Conservation (phyloP, 2,888 invertebrate species). For the Melitaea athalia region DNA sequence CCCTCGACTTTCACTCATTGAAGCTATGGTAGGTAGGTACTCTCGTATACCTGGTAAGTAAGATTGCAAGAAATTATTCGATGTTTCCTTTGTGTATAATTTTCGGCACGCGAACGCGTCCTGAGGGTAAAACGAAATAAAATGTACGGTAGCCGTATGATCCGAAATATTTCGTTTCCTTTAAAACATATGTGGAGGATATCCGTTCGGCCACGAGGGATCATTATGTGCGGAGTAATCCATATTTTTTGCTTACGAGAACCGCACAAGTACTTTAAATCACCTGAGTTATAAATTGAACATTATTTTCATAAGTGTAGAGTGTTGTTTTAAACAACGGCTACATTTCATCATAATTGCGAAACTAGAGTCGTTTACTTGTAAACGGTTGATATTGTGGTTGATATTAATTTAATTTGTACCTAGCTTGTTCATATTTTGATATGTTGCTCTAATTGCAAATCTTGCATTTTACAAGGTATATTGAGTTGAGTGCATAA, state of each 20-base stretch:
- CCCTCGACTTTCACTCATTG: not conserved
- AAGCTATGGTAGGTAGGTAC: conserved; percentile 24
- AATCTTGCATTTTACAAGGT: not conserved
- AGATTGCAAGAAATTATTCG: conserved; percentile 36
- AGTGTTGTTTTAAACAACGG: conserved; percentile 12
- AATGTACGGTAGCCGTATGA: conserved; percentile 65
- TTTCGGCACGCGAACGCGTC: conserved; percentile 72
- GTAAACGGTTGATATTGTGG: conserved; percentile 15
- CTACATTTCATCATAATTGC: not conserved
- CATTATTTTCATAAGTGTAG: conserved; percentile 22
- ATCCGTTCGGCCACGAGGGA: conserved; percentile 69
- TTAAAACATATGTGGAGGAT: conserved; percentile 71
- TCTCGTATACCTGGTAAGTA: conserved; percentile 35
- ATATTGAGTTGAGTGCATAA: not conserved
- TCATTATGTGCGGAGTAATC: conserved; percentile 65
- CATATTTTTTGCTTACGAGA: conserved; percentile 53
- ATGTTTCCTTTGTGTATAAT: conserved; percentile 57
- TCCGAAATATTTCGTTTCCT: conserved; percentile 59
- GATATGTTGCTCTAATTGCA: conserved; percentile 7
- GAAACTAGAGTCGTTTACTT: conserved; percentile 8
- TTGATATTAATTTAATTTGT: conserved; percentile 9
- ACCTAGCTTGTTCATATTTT: not conserved
- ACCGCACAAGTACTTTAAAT: conserved; percentile 28
- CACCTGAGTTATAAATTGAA: conserved; percentile 29
- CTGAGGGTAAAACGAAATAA: conserved; percentile 50